A percentile compares a stretch with the other conserved stretches of the same genome.
Conservation (phyloP, 2,797 vertebrate species). For the Megalops cyprinoides region DNA sequence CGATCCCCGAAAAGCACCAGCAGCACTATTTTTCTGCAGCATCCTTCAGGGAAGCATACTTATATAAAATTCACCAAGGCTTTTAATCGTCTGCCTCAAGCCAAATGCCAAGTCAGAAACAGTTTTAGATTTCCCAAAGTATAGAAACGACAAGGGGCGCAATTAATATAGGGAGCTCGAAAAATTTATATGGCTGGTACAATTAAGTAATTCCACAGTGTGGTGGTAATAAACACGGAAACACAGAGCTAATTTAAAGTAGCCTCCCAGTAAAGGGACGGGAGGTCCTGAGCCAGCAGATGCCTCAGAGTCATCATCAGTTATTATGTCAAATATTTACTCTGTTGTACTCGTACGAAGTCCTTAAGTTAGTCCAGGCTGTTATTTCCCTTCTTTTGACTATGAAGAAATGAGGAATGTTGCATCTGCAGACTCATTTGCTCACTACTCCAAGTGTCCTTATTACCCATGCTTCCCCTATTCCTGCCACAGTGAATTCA, state of each 20-base stretch:
- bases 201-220: conserved; percentile 65
- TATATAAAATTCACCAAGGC: conserved; percentile 78
- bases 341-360: not conserved
- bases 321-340: conserved; percentile 1
- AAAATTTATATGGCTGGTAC: conserved; percentile 59
- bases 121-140: conserved; percentile 66
- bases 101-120: conserved; percentile 43
- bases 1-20: conserved; percentile 64
- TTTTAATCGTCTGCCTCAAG: conserved; percentile 69
- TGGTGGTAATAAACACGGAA: conserved; percentile 65
- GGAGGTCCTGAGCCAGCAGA: conserved; percentile 28
- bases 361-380: not conserved
- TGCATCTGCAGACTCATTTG: not conserved
- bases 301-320: conserved; percentile 13
- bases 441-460: not conserved
- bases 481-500: too few relatives aligned
- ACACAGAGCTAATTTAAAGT: conserved; percentile 60
- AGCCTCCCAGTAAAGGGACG: conserved; percentile 57
- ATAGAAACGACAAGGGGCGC: conserved; percentile 66
- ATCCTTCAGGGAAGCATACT: conserved; percentile 68
- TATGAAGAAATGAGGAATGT: not conserved
- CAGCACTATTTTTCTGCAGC: conserved; percentile 66
- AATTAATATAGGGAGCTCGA: conserved; percentile 67
- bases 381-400: not conserved
- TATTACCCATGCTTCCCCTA: not conserved